phyloP scores from a whole-genome alignment of 1,140 invertebrate species.

The Caenorhabditis inopinata region DNA sequence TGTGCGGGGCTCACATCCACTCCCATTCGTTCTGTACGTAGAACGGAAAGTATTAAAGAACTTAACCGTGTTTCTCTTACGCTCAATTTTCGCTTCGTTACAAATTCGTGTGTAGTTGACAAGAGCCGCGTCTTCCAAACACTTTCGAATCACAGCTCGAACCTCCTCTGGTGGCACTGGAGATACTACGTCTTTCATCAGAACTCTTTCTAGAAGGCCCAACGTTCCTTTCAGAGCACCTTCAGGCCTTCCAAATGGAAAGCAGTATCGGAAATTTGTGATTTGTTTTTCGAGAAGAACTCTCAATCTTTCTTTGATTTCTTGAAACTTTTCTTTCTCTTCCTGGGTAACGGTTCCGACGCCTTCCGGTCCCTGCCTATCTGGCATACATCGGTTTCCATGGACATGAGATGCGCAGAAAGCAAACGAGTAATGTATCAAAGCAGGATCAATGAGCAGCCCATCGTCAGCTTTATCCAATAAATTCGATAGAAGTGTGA shows the following conservation, averaged over 20 bases:
- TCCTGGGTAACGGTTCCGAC: constrained; percentile 94
- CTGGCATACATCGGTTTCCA: constrained; percentile 79
- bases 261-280: constrained; percentile 95
- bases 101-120: constrained; percentile 95
- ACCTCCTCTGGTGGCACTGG: constrained; percentile 96
- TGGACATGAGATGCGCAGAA: constrained; percentile 98
- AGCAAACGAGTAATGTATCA: constrained; percentile 97
- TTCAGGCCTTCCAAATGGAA: constrained; percentile 96
- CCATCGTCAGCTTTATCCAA: constrained; percentile 91
- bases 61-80: constrained; percentile 72
- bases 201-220: constrained; percentile 86
- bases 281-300: constrained; percentile 94
- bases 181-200: constrained; percentile 98
- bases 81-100: constrained; percentile 94
- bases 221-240: constrained; percentile 92
- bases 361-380: constrained; percentile 81
- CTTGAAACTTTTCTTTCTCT: constrained; percentile 95
- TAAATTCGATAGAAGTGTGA: constrained; percentile 92
- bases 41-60: not conserved
- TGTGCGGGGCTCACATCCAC: constrained; percentile 61
- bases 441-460: constrained; percentile 91
- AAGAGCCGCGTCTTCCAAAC: constrained; percentile 92
- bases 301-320: constrained; percentile 90
- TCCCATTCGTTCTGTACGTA: constrained; percentile 63
- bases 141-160: constrained; percentile 84